These are phyloP conservation scores for Paracentrotus lividus DNA, from an alignment of 53 echinoderm and acorn worm genomes.

Conservation along the genomic window DNA sequence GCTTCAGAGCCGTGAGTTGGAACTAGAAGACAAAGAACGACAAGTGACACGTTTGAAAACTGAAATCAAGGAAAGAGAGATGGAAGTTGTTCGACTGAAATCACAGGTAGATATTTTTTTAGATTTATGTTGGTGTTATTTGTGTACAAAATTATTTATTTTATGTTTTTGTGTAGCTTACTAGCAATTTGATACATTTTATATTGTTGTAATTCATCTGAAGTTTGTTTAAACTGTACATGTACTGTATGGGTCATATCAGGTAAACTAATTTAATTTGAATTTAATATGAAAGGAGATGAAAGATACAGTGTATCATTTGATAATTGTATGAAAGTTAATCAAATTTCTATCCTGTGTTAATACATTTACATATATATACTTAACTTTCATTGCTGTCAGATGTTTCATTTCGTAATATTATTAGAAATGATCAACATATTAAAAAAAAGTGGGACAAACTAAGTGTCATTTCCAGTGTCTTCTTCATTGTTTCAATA, in stretches of 20 bases:
- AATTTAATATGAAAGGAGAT: neutral
- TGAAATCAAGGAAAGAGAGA: slow-evolving; percentile 88
- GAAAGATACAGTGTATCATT: neutral
- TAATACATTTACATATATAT: too few species aligned
- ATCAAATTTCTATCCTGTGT: neutral
- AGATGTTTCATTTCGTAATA: too few species aligned
- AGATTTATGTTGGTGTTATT: neutral
- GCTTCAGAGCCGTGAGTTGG: slow-evolving; percentile 86
- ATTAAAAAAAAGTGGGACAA: too few species aligned
- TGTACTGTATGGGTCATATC: neutral
- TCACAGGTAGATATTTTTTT: slow-evolving; percentile 74
- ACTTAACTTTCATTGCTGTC: too few species aligned
- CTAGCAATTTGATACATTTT: neutral
- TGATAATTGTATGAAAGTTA: neutral
- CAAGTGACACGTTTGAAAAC: slow-evolving; percentile 85
- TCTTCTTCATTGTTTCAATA: too few species aligned
- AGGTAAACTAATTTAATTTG: neutral
- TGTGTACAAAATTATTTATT: neutral
- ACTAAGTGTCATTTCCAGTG: too few species aligned
- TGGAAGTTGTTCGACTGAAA: slow-evolving; percentile 82
- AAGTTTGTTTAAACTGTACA: neutral
- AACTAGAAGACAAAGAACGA: slow-evolving; percentile 87
- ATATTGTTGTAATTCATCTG: neutral
- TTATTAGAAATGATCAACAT: too few species aligned
- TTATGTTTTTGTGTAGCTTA: neutral